Base-by-base conservation (phyloP, 2,797 vertebrate species). In the Sibirionetta formosa region DNA sequence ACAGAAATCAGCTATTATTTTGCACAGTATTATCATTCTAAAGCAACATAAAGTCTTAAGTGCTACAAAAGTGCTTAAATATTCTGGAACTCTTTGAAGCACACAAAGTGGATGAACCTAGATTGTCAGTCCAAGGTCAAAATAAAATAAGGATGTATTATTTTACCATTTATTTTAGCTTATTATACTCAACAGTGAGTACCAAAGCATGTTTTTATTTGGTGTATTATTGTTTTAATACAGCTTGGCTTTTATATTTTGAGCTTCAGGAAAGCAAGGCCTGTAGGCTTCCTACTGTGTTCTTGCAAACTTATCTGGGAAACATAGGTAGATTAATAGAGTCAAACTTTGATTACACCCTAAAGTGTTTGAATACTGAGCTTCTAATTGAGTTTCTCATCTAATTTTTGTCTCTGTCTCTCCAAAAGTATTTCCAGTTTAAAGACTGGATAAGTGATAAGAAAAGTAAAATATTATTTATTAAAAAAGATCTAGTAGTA, bases 401-500 rank as follows among this genome's bases (percentile, higher is more conserved):
- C 23, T n/a, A 70, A n/a, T 38, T 87, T 50, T 73, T 81, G 15
- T 56, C 48, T 83, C 65, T 31, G 57, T 13, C 5, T 53, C 12
- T 85, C 16, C 38, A 42, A 54, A 82, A 65, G 65, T 40, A 69
- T 40, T 87, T 85, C 22, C 3, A 0, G 2, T 42, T 73, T 58
- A 19, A 82, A 87, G 19, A 65, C 0, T 14, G 4, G 17, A 65
- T 63, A 44, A 80, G 19, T 82, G 22, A 40, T 70, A 73, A 58
- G 63, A 29, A 91, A 78, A 69, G 29, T 73, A 51, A 86, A 90
- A 35, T n/a, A 33, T 0, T 72, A 38, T 66, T 82, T 77, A 20
- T 48, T 63, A 38, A 17, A 70, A 77, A 85, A 77, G 29, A 58
- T 51, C 11, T 63, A 42, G 15, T 69, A 69, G 18, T 79, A 5